Base-by-base conservation (phyloP, 1,140 invertebrate species). In the Saccostrea cuccullata region DNA sequence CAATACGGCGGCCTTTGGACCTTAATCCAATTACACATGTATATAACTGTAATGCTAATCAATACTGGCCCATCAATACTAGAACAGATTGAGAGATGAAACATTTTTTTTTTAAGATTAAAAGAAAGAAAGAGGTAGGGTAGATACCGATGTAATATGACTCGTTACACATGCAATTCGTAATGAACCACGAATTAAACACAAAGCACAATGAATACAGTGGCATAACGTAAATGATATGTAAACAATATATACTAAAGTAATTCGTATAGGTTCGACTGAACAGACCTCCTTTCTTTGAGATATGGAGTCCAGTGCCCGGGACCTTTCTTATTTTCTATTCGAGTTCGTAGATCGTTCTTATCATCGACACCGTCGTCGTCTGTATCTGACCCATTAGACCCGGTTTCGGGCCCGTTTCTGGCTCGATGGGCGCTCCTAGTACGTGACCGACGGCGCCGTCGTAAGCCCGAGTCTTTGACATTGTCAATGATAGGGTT, bases 401-500 rank as follows among this genome's bases (percentile, higher is more conserved):
- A 26, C 8, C 26, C 26, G 13, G 17, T 8, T 64, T 64, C 58
- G 15, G 30, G 70, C 0, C 26, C 23, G 15, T 26, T 23, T 36
- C 70, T 23, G 23, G 23, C 20, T 67, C 30, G 23, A 13, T 17
- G 70, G n/a, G 82, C 82, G 30, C 82, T 84, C 20, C 20, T 47
- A 20, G 36, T 20, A 23, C 82, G 36, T 8, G 40, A 55, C 20
- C 23, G 40, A 36, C 23, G 9, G n/a, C 82, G 40, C 13, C 55
- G 20, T 23, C 82, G 23, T 17, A 84, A 40, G 6, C 17, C 55
- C 0, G 82, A 84, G 82, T 84, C 55, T 15, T 84, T 84, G 82
- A 56, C 82, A 84, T 84, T 84, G 4, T 84, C 82, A 23, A 84
- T 84, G 40, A 56, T 56, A 12, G 82, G 82, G 20, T 56, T 84